These are phyloP conservation scores for Spheniscus humboldti DNA, from an alignment of 2,797 vertebrate genomes.

Conservation along the genomic window DNA sequence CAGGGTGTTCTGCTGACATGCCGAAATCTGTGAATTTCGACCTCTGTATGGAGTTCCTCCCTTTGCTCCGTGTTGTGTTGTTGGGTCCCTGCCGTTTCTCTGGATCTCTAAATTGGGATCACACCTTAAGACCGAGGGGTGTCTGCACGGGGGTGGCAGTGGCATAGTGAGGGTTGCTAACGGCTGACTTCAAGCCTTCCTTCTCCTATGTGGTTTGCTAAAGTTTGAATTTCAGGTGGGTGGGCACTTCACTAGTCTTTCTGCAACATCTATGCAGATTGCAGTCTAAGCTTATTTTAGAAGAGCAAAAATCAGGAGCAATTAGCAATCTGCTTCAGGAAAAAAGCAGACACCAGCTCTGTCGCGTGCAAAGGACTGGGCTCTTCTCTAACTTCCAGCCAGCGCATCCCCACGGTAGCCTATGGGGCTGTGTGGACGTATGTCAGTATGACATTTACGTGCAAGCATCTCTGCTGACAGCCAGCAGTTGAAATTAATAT, in stretches of 20 bases:
- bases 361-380: neutral
- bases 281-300: constrained; percentile 43
- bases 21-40: neutral
- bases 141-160: neutral
- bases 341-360: neutral
- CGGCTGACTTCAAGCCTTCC: neutral
- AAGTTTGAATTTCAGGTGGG: neutral
- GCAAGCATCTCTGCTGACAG: accelerated
- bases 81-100: neutral
- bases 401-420: accelerated
- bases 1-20: neutral
- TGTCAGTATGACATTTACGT: accelerated
- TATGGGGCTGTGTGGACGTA: accelerated
- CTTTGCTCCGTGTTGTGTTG: accelerated
- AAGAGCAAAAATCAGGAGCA: constrained; percentile 17
- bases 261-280: constrained; percentile 2
- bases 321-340: constrained; percentile 33
- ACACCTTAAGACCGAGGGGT: accelerated
- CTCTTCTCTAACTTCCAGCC: neutral
- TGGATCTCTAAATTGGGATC: accelerated
- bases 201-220: neutral
- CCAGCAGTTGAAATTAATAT: accelerated
- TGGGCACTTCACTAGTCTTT: neutral
- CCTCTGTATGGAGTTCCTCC: neutral
- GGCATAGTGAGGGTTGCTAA: accelerated